Base-by-base conservation (phyloP, 2,888 invertebrate species). In the Epicampocera succincta region DNA sequence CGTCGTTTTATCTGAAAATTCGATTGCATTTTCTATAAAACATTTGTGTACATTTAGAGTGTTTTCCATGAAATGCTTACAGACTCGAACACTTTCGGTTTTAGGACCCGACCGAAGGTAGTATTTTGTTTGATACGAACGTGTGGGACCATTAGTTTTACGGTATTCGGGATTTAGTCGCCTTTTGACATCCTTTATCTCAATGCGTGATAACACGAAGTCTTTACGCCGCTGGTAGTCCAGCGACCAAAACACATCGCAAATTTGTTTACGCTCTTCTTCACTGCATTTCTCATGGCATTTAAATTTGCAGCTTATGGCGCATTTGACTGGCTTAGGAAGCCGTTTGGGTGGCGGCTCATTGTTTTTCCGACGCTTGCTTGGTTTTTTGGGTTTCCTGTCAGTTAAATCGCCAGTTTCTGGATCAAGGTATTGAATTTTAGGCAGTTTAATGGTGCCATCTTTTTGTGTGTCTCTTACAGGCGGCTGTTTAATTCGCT, bases 211-310 rank as follows among this genome's bases (percentile, higher is more conserved):
- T 19, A 84, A 29, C 17, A 85, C 77, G 17, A 83, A 85, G 61
- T 85, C 85, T 58, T 85, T 85, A 8, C 84, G 84, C 0, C 84
- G 79, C n/a, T 85, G 84, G 21, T 74, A 85, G 50, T 85, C 84
- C 77, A 85, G 73, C 8, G 83, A 82, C 85, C 85, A 85, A 52
- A 85, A 85, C 0, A 76, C 46, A 13, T 83, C 83, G 50, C 85
- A 85, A 19, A 85, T 79, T 71, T 84, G 77, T 19, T 72, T 54
- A 9, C 85, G 84, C 21, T 85, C 84, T 11, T 78, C 77, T n/a
- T 82, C 85, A 11, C 73, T 83, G 52, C 84, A 85, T 60, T 85
- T 65, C 9, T 58, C 76, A 19, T 83, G 82, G 52, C 85, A 85
- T 40, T 85, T 84, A 65, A 80, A 79, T 29, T 65, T 76, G 15